Evolutionary conservation across 2,888 invertebrate species (phyloP), one percentile per base, ranked within the genome.

Genomic region (Craniophora ligustri): DNA sequence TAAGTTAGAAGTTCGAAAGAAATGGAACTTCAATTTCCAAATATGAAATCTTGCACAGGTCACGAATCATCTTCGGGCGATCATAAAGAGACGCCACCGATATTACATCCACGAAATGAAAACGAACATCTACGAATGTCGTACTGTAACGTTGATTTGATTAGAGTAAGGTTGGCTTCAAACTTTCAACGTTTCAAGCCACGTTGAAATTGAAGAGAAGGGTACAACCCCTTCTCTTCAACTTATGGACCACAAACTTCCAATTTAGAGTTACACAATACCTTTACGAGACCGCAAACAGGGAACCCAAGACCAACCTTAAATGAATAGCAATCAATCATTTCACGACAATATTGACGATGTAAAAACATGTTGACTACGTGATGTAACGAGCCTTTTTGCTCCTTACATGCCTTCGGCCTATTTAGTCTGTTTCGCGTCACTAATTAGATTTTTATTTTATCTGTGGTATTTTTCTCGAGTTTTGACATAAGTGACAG

Each of bases 321-420:
- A 48, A 55, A 59, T 35, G 26, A 50, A 50, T 11, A 15, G 30
- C 46, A 16, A 66, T 66, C 65, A 53, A 66, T 69, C 66, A 66
- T 48, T 63, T 40, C 19, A 16, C 32, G 31, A 16, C 47, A 30
- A 46, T 45, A 49, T 46, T 48, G 51, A 14, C 28, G 8, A 32
- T 15, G 31, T 36, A 58, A 59, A 51, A 35, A 45, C 38, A 48
- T 26, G 61, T 45, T 41, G 40, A 41, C 26, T 63, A 10, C 31
- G 21, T 35, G n/a, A n/a, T n/a, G n/a, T n/a, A n/a, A n/a, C n/a
- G n/a, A n/a, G n/a, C n/a, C n/a, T n/a, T n/a, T n/a, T n/a, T n/a
- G n/a, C n/a, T n/a, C n/a, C n/a, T n/a, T n/a, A n/a, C n/a, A n/a
- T n/a, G n/a, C n/a, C n/a, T n/a, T n/a, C n/a, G n/a, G n/a, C n/a